Base-by-base conservation (phyloP, 2,797 vertebrate species). In the Molossus molossus region DNA sequence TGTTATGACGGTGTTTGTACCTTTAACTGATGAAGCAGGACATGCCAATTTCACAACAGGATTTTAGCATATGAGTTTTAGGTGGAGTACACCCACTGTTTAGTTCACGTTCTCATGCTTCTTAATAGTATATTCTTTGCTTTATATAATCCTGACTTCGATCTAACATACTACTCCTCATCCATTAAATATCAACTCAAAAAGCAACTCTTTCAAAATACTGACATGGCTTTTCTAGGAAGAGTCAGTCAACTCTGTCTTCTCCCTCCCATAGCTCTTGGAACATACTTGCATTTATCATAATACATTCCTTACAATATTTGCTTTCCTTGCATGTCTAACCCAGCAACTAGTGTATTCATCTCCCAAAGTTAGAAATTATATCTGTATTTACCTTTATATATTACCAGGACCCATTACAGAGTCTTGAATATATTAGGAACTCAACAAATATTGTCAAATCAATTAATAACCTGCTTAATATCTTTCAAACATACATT, bases 11-110 rank as follows among this genome's bases (percentile, higher is more conserved):
- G 3, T 25, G 25, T 87, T 96, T 96, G 25, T 75, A 60, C 23
- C 55, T 67, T 70, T 4, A 40, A 27, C 25, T 53, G 23, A 87
- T 58, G 62, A 90, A 90, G n/a, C 53, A 73, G 33, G 29, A 60
- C n/a, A 60, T 67, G 73, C 14, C 15, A 62, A 25, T 93, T 95
- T 79, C 4, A 75, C 37, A 73, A 55, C 8, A 93, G 62, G 13
- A 5, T 95, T 90, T 92, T 58, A 87, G 67, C 40, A 67, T 69
- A 10, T 82, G 21, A 79, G 11, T 57, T 93, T 93, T 90, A 87
- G 55, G 7, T 73, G 27, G 50, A 45, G 13, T 27, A 29, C 25
- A 64, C 76, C 53, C n/a, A 58, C 15, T 23, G 84, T 84, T 33
- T 17, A 84, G 75, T 80, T 77, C 29, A 72, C 29, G 48, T 73